phyloP scores from a whole-genome alignment of 2,797 vertebrate species.

The Pseudochromis fuscus region DNA sequence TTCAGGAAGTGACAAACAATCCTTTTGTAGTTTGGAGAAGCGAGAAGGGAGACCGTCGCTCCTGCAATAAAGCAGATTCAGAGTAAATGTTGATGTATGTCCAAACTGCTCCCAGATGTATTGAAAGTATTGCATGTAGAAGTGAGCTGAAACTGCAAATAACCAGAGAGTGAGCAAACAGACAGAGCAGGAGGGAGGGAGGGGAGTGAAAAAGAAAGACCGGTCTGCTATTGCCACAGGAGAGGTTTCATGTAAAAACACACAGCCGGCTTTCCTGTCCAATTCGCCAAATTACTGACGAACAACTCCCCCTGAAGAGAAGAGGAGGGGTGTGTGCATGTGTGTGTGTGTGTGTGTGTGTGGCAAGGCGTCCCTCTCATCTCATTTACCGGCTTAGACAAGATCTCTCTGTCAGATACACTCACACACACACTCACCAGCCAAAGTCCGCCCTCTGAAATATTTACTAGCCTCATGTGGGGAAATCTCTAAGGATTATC shows the following conservation, averaged over 20 bases:
- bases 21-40: no score
- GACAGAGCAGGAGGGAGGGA: conserved; percentile 21
- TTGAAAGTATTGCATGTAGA: conserved; percentile 26
- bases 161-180: conserved; percentile 30
- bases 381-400: conserved; percentile 76
- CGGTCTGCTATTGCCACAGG: conserved; percentile 51
- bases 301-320: conserved; percentile 24
- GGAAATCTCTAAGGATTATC: conserved; percentile 84
- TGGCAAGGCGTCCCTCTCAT: conserved; percentile 61
- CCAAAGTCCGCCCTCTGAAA: conserved; percentile 73
- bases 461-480: conserved; percentile 82
- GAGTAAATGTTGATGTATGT: conserved; percentile 35
- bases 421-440: conserved; percentile 32
- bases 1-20: no score
- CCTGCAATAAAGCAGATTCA: conserved; percentile 7
- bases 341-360: conserved; percentile 41
- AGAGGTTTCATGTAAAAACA: conserved; percentile 66
- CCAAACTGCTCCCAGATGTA: conserved; percentile 33
- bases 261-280: conserved; percentile 62
- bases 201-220: conserved; percentile 30
- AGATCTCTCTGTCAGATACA: conserved; percentile 72
- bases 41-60: no score
- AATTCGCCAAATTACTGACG: conserved; percentile 67
- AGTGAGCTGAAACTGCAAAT: conserved; percentile 40
- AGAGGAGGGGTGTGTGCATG: conserved; percentile 19